Evolutionary conservation across 2,113 vertebrate genomes (phyloP).

Genomic region (Syrrhaptes paradoxus): DNA sequence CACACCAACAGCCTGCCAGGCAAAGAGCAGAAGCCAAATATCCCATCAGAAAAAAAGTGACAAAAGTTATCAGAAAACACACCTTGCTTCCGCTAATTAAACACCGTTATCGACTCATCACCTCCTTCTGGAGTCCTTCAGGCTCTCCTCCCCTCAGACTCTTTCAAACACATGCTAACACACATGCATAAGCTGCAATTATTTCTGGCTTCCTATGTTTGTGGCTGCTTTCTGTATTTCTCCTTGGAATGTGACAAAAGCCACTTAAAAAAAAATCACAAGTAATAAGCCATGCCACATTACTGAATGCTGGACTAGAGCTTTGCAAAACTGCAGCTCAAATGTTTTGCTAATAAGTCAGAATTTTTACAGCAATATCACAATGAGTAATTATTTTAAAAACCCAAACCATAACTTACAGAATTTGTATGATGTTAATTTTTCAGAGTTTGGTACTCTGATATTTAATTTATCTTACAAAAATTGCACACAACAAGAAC

Average conservation of each 20-base stretch:
- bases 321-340: background rate
- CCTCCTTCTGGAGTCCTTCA: background rate
- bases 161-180: background rate
- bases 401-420: background rate
- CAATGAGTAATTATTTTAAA: background rate
- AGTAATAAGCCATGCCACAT: background rate
- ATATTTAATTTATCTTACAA: background rate
- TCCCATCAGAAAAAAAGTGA: background rate
- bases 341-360: background rate
- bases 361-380: background rate
- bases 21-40: background rate
- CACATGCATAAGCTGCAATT: background rate
- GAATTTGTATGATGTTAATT: background rate
- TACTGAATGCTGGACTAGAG: background rate
- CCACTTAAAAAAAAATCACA: background rate
- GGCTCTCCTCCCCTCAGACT: background rate
- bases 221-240: background rate
- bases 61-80: background rate
- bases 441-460: background rate
- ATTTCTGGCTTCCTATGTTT: background rate
- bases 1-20: conserved; percentile 85
- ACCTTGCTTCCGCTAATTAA: background rate
- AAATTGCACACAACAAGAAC: background rate
- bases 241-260: background rate
- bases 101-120: rapidly evolving